Percentiles rank a stretch among this genome's conserved stretches.
phyloP scores from a whole-genome alignment of 2,797 vertebrate species.

The Cryptoblepharus egeriae region DNA sequence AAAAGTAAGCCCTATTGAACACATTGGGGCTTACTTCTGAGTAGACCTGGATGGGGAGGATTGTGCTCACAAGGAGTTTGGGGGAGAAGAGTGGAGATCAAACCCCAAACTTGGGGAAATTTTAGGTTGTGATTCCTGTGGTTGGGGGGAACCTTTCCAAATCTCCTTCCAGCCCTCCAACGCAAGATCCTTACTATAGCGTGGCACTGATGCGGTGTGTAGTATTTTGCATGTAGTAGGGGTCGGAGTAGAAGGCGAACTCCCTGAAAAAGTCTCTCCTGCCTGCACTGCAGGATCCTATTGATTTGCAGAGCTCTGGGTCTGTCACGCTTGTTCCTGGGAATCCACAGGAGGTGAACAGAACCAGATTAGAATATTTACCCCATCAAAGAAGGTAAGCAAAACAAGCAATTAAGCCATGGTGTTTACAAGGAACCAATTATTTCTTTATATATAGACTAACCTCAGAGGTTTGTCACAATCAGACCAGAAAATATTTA shows the following conservation, averaged over 20 bases:
- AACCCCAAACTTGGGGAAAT: background rate
- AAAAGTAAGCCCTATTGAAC: no score
- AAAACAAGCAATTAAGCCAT: slow-evolving; percentile 77
- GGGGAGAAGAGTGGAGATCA: background rate
- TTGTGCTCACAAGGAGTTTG: background rate
- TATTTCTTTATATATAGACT: no score
- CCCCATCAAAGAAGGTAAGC: slow-evolving; percentile 81
- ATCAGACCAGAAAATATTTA: no score
- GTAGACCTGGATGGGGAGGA: no score
- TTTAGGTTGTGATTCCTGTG: no score
- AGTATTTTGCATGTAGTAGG: slow-evolving; percentile 36
- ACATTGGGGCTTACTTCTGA: no score
- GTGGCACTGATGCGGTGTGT: background rate
- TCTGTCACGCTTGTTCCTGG: slow-evolving; percentile 75
- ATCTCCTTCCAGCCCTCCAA: background rate
- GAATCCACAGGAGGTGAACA: slow-evolving; percentile 77
- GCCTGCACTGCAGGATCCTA: slow-evolving; percentile 63
- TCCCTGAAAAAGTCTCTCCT: no score
- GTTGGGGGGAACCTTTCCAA: background rate
- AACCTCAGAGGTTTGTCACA: no score
- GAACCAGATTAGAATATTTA: slow-evolving; percentile 84
- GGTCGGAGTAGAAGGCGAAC: no score
- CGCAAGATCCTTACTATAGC: background rate
- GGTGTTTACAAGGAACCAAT: slow-evolving; percentile 65
- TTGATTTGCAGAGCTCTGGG: slow-evolving; percentile 78